A percentile compares a stretch with the other conserved stretches of the same genome.
Evolutionary conservation across 2,113 vertebrate species (phyloP).

Genomic region (Gobio gobio): DNA sequence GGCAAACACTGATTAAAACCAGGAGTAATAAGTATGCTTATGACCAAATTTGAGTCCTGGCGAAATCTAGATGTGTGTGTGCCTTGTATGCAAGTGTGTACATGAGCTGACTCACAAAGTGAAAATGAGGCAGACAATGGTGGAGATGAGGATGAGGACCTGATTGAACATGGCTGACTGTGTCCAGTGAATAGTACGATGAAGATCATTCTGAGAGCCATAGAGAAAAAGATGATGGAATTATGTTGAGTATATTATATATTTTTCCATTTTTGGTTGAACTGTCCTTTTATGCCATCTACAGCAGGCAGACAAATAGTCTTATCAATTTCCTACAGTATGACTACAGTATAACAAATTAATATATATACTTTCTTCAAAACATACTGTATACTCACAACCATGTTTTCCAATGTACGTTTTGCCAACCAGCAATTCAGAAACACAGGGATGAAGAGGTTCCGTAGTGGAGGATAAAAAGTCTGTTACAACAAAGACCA

Average conservation of each 20-base stretch:
- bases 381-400: slow-evolving; percentile 77
- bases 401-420: slow-evolving; percentile 85
- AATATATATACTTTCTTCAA: not conserved
- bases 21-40: not conserved
- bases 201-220: slow-evolving; percentile 82
- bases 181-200: slow-evolving; percentile 85
- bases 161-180: slow-evolving; percentile 90
- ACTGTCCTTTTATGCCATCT: too few relatives aligned
- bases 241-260: not conserved
- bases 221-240: not conserved
- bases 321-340: too few relatives aligned
- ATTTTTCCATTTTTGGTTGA: too few relatives aligned
- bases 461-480: slow-evolving; percentile 81
- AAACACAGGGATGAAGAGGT: slow-evolving; percentile 86
- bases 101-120: slow-evolving; percentile 79
- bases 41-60: too few relatives aligned
- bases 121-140: slow-evolving; percentile 86
- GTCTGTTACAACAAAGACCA: slow-evolving; percentile 72
- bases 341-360: too few relatives aligned
- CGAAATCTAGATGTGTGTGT: not conserved
- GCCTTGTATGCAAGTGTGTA: not conserved
- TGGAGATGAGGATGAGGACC: slow-evolving; percentile 87
- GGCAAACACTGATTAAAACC: not conserved
- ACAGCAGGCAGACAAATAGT: too few relatives aligned
- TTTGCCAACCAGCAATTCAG: slow-evolving; percentile 89